Evolutionary conservation across 1,140 invertebrate genomes (phyloP), one percentile per base, ranked within the genome.

Genomic region (Hestina assimilis): DNA sequence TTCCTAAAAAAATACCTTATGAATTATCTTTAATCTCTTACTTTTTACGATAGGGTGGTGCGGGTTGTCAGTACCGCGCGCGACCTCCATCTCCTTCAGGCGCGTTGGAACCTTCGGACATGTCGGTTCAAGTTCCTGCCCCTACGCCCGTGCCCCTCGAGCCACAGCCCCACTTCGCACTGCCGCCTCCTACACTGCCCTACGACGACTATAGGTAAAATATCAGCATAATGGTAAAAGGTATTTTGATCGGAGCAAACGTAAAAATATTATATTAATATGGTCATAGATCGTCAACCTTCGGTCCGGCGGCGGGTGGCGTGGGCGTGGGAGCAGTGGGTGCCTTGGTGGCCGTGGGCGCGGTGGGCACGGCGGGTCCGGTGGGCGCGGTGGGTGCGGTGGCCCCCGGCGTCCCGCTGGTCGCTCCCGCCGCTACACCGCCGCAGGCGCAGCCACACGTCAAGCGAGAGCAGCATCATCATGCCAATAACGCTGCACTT

Each of bases 381-480:
- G 38, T 29, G 19, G 31, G 24, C 45, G 24, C 45, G 28, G 40
- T 20, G 29, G 54, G 52, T 14, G 26, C n/a, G 15, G 53, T 29
- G 42, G 52, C 29, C 7, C 15, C 35, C 20, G 52, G 29, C 33
- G 51, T 38, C 28, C 50, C 54, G 15, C 33, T 41, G 29, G 48
- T 57, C 46, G 12, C 58, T 48, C 8, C 61, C 50, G 53, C 35
- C 35, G 9, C 20, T 15, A 52, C 66, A 21, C 50, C 57, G 50
- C 53, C 67, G 15, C 59, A 66, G 42, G 43, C 70, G 23, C 64
- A 69, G 46, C 70, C 66, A 17, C 73, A 78, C 55, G 17, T 65
- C 40, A 77, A 82, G 58, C 71, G 74, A 17, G 75, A 79, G 15
- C 71, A 70, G 41, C 72, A 75, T 48, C 75, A 77, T 35, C 57